Evolutionary conservation across 2,888 invertebrate species (phyloP).

Genomic region (Andrena bucephala): DNA sequence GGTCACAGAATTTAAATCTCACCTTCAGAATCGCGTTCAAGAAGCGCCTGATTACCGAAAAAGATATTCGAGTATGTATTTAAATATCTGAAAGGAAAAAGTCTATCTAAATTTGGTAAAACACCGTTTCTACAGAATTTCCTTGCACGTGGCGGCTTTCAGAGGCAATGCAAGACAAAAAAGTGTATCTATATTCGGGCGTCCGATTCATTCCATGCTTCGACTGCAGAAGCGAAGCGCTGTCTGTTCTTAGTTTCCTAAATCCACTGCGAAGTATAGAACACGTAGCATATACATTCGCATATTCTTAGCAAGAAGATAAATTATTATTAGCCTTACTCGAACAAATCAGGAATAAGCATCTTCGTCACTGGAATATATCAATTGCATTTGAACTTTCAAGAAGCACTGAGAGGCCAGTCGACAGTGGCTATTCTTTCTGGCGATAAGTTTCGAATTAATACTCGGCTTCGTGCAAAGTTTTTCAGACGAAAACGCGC

Average conservation of each 20-base stretch:
- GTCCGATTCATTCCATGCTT: no score
- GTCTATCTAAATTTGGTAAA: no score
- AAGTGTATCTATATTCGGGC: no score
- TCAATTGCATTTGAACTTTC: background rate
- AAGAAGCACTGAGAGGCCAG: background rate
- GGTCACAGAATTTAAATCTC: background rate
- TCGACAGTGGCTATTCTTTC: background rate
- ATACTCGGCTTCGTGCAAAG: background rate
- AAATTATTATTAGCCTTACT: no score
- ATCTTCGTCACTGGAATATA: no score
- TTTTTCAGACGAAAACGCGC: background rate
- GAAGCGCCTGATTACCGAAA: no score
- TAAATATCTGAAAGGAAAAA: background rate
- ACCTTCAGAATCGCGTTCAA: background rate
- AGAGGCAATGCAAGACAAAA: no score
- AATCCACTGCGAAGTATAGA: background rate
- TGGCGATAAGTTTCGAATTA: background rate
- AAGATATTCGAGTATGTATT: background rate
- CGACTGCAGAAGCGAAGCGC: background rate
- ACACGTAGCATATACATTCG: background rate
- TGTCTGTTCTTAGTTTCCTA: background rate
- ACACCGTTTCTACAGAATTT: no score
- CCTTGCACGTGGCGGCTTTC: no score
- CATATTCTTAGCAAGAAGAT: background rate
- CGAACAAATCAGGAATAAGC: no score